A percentile compares a stretch with the other conserved stretches of the same genome.
Evolutionary conservation across 2,113 vertebrate genomes (phyloP).

Genomic region (Corydoras sp.): DNA sequence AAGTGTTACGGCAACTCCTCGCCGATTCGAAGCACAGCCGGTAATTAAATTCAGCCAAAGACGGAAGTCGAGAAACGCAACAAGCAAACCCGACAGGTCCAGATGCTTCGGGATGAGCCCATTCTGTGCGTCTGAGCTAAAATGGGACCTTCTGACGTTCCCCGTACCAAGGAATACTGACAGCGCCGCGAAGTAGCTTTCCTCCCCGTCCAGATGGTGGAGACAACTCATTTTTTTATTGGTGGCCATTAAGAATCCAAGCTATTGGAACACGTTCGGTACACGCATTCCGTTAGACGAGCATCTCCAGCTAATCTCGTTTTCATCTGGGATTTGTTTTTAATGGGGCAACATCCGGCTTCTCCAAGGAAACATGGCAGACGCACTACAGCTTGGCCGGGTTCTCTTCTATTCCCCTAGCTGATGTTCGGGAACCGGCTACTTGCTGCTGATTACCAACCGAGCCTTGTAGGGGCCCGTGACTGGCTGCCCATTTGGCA

Average conservation of each 20-base stretch:
- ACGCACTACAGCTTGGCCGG: slow-evolving; percentile 30
- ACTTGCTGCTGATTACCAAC: slow-evolving; percentile 45
- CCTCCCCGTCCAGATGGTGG: slow-evolving; percentile 32
- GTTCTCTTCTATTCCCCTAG: slow-evolving; percentile 50
- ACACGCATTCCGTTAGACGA: slow-evolving; percentile 22
- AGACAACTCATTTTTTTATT: slow-evolving; percentile 46
- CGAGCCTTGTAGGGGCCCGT: slow-evolving; percentile 52
- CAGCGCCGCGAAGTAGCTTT: slow-evolving; percentile 41
- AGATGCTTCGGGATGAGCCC: slow-evolving; percentile 48
- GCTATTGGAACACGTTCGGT: slow-evolving; percentile 8
- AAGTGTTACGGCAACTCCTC: neutral
- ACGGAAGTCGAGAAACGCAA: neutral
- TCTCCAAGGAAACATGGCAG: slow-evolving; percentile 27
- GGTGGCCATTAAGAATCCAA: slow-evolving; percentile 29
- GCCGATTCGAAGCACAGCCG: slow-evolving; percentile 31
- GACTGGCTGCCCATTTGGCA: slow-evolving; percentile 58
- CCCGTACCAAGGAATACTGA: slow-evolving; percentile 51
- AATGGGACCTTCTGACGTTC: slow-evolving; percentile 48
- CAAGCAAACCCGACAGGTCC: slow-evolving; percentile 20
- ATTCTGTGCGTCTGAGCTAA: slow-evolving; percentile 42
- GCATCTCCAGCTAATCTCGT: neutral
- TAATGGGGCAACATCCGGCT: slow-evolving; percentile 18
- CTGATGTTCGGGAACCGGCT: slow-evolving; percentile 50
- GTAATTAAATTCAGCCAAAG: neutral
- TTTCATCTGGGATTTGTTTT: neutral